A percentile compares a stretch with the other conserved stretches of the same genome.
Conservation (phyloP, 2,113 vertebrate genomes). For the Candoia aspera region DNA sequence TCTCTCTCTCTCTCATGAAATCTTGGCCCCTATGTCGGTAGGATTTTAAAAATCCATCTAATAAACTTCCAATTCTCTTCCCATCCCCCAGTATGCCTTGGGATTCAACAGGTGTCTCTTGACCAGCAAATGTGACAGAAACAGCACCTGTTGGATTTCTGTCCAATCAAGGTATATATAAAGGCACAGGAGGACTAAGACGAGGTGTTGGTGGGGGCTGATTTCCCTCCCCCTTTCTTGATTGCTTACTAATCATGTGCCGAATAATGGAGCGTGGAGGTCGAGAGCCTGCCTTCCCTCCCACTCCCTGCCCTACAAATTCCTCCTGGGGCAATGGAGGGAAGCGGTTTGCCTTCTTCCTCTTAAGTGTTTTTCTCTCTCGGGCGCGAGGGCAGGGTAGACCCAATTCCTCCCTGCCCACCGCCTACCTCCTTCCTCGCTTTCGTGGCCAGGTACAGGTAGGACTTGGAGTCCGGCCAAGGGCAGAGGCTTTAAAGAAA, state of each 20-base stretch:
- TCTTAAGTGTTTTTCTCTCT: not conserved
- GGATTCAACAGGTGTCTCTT: not conserved
- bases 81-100: not conserved
- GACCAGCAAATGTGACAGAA: not conserved
- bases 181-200: not conserved
- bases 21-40: not conserved
- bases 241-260: not conserved
- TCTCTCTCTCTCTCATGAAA: not conserved
- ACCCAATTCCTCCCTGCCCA: not conserved
- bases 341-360: not conserved
- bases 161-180: too few species aligned
- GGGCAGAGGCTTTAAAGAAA: slow-evolving; percentile 26
- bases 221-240: not conserved
- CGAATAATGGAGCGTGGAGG: not conserved
- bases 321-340: not conserved
- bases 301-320: not conserved
- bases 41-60: not conserved
- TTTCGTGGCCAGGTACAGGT: slow-evolving; percentile 32
- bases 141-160: not conserved
- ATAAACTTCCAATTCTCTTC: too few species aligned
- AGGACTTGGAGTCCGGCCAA: slow-evolving; percentile 37
- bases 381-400: slow-evolving; percentile 35
- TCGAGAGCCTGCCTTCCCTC: not conserved
- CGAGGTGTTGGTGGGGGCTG: too few species aligned
- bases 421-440: slow-evolving; percentile 33